These are phyloP conservation scores for Crotalus tigris DNA, from an alignment of 2,113 vertebrate genomes.

Conservation along the genomic window DNA sequence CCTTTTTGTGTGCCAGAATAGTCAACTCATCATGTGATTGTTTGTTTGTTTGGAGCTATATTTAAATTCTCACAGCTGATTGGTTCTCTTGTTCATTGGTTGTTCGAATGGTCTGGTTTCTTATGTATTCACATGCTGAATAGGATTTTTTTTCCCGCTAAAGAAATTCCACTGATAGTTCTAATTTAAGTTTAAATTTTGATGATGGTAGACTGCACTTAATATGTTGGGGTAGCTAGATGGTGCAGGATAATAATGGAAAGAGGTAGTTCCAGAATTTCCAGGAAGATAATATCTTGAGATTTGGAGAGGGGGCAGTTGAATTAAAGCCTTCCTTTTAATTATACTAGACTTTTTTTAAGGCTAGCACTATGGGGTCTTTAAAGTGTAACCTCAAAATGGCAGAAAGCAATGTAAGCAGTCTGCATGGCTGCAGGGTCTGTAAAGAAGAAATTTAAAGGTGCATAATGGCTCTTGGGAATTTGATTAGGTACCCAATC, in stretches of 20 bases:
- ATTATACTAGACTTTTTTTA: not conserved
- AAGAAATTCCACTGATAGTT: not conserved
- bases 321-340: not conserved
- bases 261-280: not conserved
- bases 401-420: not conserved
- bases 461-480: not conserved
- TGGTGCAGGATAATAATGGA: not conserved
- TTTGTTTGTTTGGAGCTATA: too few relatives aligned
- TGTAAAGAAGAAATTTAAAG: not conserved
- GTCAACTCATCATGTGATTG: too few relatives aligned
- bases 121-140: too few relatives aligned
- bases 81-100: too few relatives aligned
- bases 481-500: not conserved
- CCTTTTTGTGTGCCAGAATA: too few relatives aligned
- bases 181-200: not conserved
- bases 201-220: not conserved
- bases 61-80: too few relatives aligned
- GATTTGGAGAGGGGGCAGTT: not conserved
- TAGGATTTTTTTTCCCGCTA: not conserved
- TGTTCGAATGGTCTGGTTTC: too few relatives aligned
- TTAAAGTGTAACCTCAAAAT: not conserved
- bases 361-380: not conserved
- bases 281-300: not conserved
- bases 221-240: not conserved
- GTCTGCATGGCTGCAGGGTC: not conserved